These are phyloP conservation scores for Morone saxatilis DNA, from an alignment of 2,113 vertebrate species.

Conservation along the genomic window DNA sequence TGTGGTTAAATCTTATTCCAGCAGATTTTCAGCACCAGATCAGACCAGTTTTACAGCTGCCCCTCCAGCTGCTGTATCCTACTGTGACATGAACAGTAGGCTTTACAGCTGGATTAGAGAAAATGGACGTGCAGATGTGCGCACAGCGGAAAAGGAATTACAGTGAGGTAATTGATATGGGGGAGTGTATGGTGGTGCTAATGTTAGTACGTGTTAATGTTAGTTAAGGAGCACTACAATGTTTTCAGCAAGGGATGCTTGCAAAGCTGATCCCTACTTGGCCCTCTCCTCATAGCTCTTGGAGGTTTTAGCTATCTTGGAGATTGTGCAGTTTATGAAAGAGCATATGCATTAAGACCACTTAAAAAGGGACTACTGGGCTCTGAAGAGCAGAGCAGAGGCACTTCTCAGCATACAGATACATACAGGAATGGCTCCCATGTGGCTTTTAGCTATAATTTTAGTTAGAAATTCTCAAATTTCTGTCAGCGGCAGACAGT, in stretches of 20 bases:
- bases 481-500: slow-evolving; percentile 7
- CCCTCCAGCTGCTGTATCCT: slow-evolving; percentile 27
- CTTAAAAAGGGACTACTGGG: slow-evolving; percentile 58
- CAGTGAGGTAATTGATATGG: slow-evolving; percentile 16
- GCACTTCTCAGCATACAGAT: slow-evolving; percentile 41
- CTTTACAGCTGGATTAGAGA: slow-evolving; percentile 27
- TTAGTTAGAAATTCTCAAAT: slow-evolving; percentile 35
- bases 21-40: slow-evolving; percentile 53
- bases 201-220: slow-evolving; percentile 15
- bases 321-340: slow-evolving; percentile 53
- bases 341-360: slow-evolving; percentile 56
- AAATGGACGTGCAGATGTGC: background rate
- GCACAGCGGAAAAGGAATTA: slow-evolving; percentile 13
- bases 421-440: slow-evolving; percentile 25
- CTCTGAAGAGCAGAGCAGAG: slow-evolving; percentile 32
- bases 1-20: slow-evolving; percentile 44
- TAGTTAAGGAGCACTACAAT: slow-evolving; percentile 39
- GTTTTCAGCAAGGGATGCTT: slow-evolving; percentile 23
- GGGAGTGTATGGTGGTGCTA: slow-evolving; percentile 21
- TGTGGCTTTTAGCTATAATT: slow-evolving; percentile 37
- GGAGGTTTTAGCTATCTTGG: slow-evolving; percentile 36
- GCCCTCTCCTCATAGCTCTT: slow-evolving; percentile 42
- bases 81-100: slow-evolving; percentile 25
- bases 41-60: slow-evolving; percentile 23
- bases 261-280: slow-evolving; percentile 15